Percentiles rank a stretch among this genome's conserved stretches.
These are phyloP conservation scores for Apamea crenata DNA, from an alignment of 2,888 invertebrate species.

Conservation along the genomic window DNA sequence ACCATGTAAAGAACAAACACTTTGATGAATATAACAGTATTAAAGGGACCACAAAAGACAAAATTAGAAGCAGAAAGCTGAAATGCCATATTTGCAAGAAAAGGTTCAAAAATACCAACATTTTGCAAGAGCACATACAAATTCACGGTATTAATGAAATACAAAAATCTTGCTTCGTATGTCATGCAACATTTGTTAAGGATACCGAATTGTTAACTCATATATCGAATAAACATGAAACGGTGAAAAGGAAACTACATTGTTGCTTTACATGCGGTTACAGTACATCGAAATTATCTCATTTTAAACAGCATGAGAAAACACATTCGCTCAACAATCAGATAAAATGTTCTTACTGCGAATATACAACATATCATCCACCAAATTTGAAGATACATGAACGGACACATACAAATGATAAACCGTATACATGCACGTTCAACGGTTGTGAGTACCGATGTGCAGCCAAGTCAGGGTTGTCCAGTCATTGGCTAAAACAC, in stretches of 20 bases:
- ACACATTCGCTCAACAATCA: conserved; percentile 19
- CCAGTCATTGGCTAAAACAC: conserved; percentile 75
- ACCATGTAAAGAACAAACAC: conserved; percentile 58
- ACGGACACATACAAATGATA: conserved; percentile 68
- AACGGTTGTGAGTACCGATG: conserved; percentile 51
- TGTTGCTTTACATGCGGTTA: conserved; percentile 56
- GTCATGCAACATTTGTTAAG: conserved; percentile 43
- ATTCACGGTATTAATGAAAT: conserved; percentile 37
- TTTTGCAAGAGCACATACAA: conserved; percentile 46
- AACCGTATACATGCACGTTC: conserved; percentile 49
- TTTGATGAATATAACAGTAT: conserved; percentile 20
- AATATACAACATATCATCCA: conserved; percentile 50
- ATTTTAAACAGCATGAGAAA: conserved; percentile 58
- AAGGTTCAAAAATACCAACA: conserved; percentile 24
- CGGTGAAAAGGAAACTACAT: conserved; percentile 22
- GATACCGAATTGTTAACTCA: conserved; percentile 39
- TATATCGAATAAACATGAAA: conserved; percentile 35
- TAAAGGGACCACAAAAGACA: conserved; percentile 13
- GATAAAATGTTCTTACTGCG: conserved; percentile 50
- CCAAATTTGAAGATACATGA: conserved; percentile 75
- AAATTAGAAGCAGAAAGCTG: conserved; percentile 31
- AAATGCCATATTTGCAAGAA: conserved; percentile 60
- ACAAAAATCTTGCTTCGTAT: conserved; percentile 49
- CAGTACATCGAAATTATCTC: conserved; percentile 57
- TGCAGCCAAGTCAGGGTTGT: conserved; percentile 70